A percentile compares a stretch with the other conserved stretches of the same genome.
phyloP scores from a whole-genome alignment of 1,140 invertebrate species.

The Archivesica marissinica region DNA sequence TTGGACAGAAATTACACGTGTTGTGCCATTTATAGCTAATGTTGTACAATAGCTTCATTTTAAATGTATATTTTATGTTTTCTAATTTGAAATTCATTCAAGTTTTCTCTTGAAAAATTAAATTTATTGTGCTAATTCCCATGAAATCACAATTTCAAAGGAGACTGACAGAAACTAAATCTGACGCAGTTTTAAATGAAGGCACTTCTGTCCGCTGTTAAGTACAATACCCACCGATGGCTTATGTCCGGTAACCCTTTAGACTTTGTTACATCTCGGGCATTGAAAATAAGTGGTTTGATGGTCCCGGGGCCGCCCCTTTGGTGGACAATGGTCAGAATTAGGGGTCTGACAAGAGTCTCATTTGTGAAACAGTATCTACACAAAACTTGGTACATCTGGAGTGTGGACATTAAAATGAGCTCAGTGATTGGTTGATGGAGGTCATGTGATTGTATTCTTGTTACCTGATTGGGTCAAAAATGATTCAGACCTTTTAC shows the following conservation, averaged over 20 bases:
- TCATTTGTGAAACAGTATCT: slow-evolving; percentile 44
- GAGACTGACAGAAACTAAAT: slow-evolving; percentile 35
- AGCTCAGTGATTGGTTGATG: slow-evolving; percentile 11
- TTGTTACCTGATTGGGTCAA: slow-evolving; percentile 6
- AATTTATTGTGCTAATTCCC: slow-evolving; percentile 59
- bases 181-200: slow-evolving; percentile 39
- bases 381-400: slow-evolving; percentile 38
- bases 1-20: slow-evolving; percentile 54
- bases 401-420: slow-evolving; percentile 11
- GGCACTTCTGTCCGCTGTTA: slow-evolving; percentile 30
- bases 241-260: slow-evolving; percentile 56
- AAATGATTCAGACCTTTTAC: background rate
- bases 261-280: slow-evolving; percentile 34
- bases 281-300: slow-evolving; percentile 53
- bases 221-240: slow-evolving; percentile 39
- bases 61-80: slow-evolving; percentile 63
- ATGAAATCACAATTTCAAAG: slow-evolving; percentile 55
- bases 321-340: slow-evolving; percentile 60
- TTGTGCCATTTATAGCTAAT: slow-evolving; percentile 51
- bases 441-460: slow-evolving; percentile 23
- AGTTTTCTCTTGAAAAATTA: slow-evolving; percentile 30
- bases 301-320: slow-evolving; percentile 20
- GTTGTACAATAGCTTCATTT: slow-evolving; percentile 26
- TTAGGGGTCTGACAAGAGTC: slow-evolving; percentile 22
- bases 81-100: slow-evolving; percentile 40